These are phyloP conservation scores for Chorisops tibialis DNA, from an alignment of 2,888 invertebrate genomes.

Conservation along the genomic window DNA sequence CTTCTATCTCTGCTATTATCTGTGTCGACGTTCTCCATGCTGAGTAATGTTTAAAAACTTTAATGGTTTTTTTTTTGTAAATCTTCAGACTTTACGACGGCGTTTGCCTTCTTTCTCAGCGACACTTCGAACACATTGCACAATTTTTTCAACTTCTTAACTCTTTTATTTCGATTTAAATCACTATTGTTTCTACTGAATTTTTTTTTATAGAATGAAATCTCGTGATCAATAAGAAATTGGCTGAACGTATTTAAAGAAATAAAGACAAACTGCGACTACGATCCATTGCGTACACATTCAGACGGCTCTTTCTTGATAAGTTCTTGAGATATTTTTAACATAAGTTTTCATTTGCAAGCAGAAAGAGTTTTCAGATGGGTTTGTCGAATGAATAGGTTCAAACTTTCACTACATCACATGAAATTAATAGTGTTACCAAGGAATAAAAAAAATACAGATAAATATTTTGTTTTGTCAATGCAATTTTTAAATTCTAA, in stretches of 20 bases:
- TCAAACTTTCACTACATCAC: background rate
- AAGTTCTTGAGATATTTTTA: conserved; percentile 18
- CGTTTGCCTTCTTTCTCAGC: background rate
- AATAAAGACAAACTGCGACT: conserved; percentile 10
- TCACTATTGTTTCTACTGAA: no score
- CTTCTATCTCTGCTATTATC: conserved; percentile 28
- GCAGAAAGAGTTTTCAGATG: conserved; percentile 20
- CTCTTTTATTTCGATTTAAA: background rate
- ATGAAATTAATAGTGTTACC: no score
- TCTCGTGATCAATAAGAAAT: background rate
- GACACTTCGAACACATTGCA: background rate
- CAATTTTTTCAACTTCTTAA: background rate
- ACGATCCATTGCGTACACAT: background rate
- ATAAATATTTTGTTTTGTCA: no score
- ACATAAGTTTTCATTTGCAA: conserved; percentile 20
- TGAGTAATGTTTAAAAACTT: no score
- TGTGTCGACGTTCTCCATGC: conserved; percentile 1
- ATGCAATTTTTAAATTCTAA: no score
- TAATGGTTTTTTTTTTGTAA: no score
- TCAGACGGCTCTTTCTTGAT: conserved; percentile 15
- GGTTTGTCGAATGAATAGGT: conserved; percentile 9
- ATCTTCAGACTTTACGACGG: no score
- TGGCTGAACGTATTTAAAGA: background rate
- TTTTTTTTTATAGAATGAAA: no score
- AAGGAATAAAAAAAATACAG: no score